Base-by-base conservation (phyloP, 2,797 vertebrate species). In the Gallinago stenura region DNA sequence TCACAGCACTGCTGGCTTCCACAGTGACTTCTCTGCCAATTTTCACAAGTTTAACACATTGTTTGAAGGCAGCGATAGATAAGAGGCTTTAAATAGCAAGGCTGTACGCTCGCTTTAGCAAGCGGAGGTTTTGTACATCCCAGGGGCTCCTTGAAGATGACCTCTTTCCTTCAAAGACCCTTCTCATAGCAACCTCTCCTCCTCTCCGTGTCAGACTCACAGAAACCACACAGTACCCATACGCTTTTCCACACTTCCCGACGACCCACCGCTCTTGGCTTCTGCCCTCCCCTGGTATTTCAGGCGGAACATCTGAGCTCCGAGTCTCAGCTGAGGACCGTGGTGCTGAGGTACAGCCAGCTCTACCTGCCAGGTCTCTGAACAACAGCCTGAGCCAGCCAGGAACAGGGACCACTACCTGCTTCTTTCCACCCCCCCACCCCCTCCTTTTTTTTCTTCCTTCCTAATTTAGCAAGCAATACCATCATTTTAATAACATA, bases 61-160 rank as follows among this genome's bases (percentile, higher is more conserved):
- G 75, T 84, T 65, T 90, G 90, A 94, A 92, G 87, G 87, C 90
- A 92, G 79, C 1, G 3, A 64, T 14, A 90, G 79, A 57, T 64
- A 65, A 78, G 83, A 57, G 56, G 57, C 80, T 94, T 92, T 39
- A 85, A 95, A 85, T 25, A 87, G 89, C 83, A 87, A 51, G 79
- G 60, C 76, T 53, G 54, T 20, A 39, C 1, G 1, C 83, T n/a
- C 19, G 64, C 87, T 76, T 72, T 68, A 54, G 72, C 10, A 12
- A 83, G 70, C 35, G 4, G 26, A 80, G 56, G 53, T 6, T 77
- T 22, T 72, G 60, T 33, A 87, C 70, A 19, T 61, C 85, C 79
- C 66, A 45, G 57, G 66, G 73, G 66, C 75, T 75, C 86, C 91
- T 50, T 53, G 86, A 70, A 81, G 72, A 72, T 83, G 78, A 93